Percentiles rank a stretch among this genome's conserved stretches.
Evolutionary conservation across 2,888 invertebrate species (phyloP).

Genomic region (Drosophila sordidula): DNA sequence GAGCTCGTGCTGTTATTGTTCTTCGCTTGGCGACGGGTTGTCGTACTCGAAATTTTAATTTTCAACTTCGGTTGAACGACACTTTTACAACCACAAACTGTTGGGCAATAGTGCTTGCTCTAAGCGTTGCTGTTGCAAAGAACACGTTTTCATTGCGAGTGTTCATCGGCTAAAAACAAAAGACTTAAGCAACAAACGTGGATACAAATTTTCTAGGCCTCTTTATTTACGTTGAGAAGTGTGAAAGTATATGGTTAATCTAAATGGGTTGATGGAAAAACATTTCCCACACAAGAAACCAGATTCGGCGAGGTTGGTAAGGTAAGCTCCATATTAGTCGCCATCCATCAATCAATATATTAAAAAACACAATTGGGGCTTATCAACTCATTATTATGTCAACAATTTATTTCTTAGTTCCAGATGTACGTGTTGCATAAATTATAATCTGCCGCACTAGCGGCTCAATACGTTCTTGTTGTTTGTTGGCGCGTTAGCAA

Average conservation of each 20-base stretch:
- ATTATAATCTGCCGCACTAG: conserved; percentile 49
- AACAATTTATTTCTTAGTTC: conserved; percentile 34
- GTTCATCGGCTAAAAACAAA: conserved; percentile 13
- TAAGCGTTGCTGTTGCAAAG: conserved; percentile 1
- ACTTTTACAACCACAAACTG: conserved; percentile 47
- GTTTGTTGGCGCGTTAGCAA: conserved; percentile 34
- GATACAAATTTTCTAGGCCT: background rate
- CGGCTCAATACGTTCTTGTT: conserved; percentile 24
- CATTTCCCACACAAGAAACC: background rate
- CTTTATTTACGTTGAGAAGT: conserved; percentile 55
- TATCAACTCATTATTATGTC: conserved; percentile 23
- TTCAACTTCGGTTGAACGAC: conserved; percentile 63
- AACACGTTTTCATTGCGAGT: conserved; percentile 45
- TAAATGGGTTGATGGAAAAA: conserved; percentile 29
- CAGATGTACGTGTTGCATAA: conserved; percentile 51
- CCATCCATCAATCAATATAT: conserved; percentile 35
- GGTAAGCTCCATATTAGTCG: background rate
- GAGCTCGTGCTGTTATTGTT: conserved; percentile 68
- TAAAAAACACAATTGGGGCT: conserved; percentile 27
- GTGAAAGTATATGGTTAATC: conserved; percentile 45
- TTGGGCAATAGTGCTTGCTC: conserved; percentile 32
- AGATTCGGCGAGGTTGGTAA: too few species aligned
- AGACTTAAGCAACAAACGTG: conserved; percentile 20
- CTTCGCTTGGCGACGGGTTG: conserved; percentile 52
- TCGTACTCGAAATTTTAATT: conserved; percentile 52